Evolutionary conservation across 2,113 vertebrate genomes (phyloP).

Genomic region (Aramus guarauna): DNA sequence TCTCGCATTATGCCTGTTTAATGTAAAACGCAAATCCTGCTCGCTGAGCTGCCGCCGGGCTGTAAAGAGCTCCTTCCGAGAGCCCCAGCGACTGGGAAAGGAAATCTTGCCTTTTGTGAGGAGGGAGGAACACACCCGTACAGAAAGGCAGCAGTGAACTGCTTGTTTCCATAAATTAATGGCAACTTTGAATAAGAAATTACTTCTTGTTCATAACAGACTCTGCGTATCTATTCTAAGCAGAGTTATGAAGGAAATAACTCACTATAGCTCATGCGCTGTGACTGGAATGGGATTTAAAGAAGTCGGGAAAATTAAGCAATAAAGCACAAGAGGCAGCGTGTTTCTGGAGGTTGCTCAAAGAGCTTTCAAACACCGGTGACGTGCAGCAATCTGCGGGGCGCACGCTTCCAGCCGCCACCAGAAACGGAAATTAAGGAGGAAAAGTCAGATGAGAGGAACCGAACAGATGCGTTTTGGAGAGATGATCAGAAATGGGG

Average conservation of each 20-base stretch:
- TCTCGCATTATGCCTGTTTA: not conserved
- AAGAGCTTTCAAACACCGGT: not conserved
- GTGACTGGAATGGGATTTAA: not conserved
- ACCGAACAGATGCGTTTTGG: not conserved
- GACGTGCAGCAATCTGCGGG: not conserved
- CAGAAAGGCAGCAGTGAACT: not conserved
- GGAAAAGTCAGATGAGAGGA: not conserved
- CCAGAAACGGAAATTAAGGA: not conserved
- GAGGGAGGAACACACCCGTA: not conserved
- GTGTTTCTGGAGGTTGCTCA: not conserved
- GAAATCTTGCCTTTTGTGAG: not conserved
- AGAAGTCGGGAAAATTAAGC: not conserved
- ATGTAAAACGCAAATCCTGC: not conserved
- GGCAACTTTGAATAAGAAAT: not conserved
- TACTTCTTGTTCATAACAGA: not conserved
- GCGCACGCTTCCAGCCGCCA: not conserved
- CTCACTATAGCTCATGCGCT: not conserved
- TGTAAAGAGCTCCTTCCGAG: not conserved
- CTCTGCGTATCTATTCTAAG: not conserved
- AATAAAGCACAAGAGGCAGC: not conserved
- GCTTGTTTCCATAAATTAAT: not conserved
- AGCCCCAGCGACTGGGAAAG: too few relatives aligned
- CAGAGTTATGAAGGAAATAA: not conserved
- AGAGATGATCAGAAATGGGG: not conserved
- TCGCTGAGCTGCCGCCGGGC: not conserved